Base-by-base conservation (phyloP, 1,140 invertebrate genomes). In the Agrypnia vestita region DNA sequence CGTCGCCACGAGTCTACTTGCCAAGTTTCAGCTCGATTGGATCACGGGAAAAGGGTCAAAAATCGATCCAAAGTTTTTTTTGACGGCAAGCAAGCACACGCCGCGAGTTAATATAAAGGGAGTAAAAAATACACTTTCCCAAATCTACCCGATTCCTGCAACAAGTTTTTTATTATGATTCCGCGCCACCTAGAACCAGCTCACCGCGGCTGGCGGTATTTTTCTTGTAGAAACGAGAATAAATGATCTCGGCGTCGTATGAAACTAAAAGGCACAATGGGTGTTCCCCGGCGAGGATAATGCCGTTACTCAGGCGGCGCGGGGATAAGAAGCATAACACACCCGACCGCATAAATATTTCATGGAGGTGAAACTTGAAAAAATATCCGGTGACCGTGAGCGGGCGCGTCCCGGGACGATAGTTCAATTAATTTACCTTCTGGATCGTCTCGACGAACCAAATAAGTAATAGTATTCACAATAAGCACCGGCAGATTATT, bases 261-360 rank as follows among this genome's bases (percentile, higher is more conserved):
- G 71, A 56, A 74, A 74, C 71, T 74, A 44, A 74, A 47, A 56
- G 35, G 64, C 69, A 73, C 77, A 79, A 79, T 55, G 51, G 77
- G 44, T 74, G 73, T 79, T 79, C 69, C 64, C 44, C 69, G 44
- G 44, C 25, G 61, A 79, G 78, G 77, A 82, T 82, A 82, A 82
- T 82, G 73, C 74, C 67, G 78, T 82, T 72, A 81, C 64, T 62
- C 59, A 62, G 46, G 67, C 15, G 46, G 67, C 46, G 49, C 51
- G 56, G 72, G 72, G 80, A 78, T 82, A 76, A 79, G 73, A 72
- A 56, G 80, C 44, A 79, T 71, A 72, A 51, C 78, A 76, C 43
- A 71, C 73, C 46, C 44, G 47, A 67, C 62, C 75, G 77, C 80
- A 82, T 82, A 77, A 82, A 82, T 79, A 78, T 82, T 82, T 79